Evolutionary conservation across 1,140 invertebrate genomes (phyloP), one percentile per base, ranked within the genome.

Genomic region (Berghia stephanieae): DNA sequence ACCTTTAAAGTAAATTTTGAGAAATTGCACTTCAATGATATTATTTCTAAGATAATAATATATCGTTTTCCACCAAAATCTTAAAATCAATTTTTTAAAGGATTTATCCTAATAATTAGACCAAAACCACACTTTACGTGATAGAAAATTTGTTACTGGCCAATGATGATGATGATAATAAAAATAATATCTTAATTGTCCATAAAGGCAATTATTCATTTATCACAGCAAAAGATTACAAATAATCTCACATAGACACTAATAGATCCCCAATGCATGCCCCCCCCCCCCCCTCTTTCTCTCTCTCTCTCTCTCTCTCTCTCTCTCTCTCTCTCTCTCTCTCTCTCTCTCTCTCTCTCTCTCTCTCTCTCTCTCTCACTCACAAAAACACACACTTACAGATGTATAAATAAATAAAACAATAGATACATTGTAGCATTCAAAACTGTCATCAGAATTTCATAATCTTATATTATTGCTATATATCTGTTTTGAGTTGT

Each of bases 291-390:
- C 67, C 44, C 36, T 36, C 1, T 40, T 18, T 3, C 67, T 69
- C 55, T 60, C 55, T 60, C 55, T 60, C 55, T 21, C 21, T 21
- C 21, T 31, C 21, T 21, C 21, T 31, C 55, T 60, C 55, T 21
- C 55, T 60, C 55, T 21, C 55, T 21, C 55, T 21, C 55, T 60
- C 55, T 60, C 55, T 60, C 55, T 60, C 55, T 60, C 55, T 21
- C 55, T 60, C 21, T 21, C 55, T 21, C 55, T 60, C 55, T 31
- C 55, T 60, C 67, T 40, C 67, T 16, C 67, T 69, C 67, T 3
- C 36, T 18, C 67, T n/a, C 31, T n/a, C 31, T n/a, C 6, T 34
- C 31, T 13, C 66, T 68, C 66, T 68, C 66, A 70, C 34, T 38
- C 38, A 44, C 18, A 70, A 44, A 3, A 43, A 40, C n/a, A 70